phyloP scores from a whole-genome alignment of 1,140 invertebrate genomes.

The Pogonomyrmex barbatus region DNA sequence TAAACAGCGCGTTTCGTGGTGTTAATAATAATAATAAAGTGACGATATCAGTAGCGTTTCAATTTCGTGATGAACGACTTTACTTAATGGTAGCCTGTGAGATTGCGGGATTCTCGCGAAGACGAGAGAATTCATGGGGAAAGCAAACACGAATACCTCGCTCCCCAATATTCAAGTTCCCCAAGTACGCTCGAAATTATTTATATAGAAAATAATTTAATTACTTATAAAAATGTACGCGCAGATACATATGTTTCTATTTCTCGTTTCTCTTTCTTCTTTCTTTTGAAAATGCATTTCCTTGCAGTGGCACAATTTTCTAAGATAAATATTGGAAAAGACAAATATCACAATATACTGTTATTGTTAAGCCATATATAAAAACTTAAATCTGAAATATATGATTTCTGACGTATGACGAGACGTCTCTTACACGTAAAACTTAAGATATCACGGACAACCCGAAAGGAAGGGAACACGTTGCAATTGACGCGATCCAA shows the following conservation, averaged over 20 bases:
- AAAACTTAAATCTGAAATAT: conserved; percentile 21
- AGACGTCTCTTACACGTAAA: conserved; percentile 7
- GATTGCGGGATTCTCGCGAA: conserved; percentile 35
- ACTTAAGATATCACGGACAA: conserved; percentile 31
- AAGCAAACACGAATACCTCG: neutral
- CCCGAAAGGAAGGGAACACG: conserved; percentile 22
- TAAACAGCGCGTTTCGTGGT: neutral
- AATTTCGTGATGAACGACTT: conserved; percentile 30
- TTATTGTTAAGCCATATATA: conserved; percentile 18
- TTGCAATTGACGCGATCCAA: neutral
- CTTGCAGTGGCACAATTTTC: conserved; percentile 13
- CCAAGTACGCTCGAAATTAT: conserved; percentile 25
- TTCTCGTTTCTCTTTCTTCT: neutral
- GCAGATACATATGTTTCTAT: neutral
- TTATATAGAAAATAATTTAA: neutral
- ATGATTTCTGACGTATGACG: conserved; percentile 12
- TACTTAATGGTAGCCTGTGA: neutral
- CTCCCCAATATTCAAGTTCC: neutral
- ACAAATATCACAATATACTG: neutral
- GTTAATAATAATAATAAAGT: conserved; percentile 48
- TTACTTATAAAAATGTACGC: neutral
- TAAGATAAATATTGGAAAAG: conserved; percentile 16
- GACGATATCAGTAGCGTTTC: conserved; percentile 30
- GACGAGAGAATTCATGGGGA: neutral
- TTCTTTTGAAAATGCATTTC: neutral